A percentile compares a stretch with the other conserved stretches of the same genome.
These are phyloP conservation scores for Creontiades dilutus DNA, from an alignment of 2,888 invertebrate genomes.

Conservation along the genomic window DNA sequence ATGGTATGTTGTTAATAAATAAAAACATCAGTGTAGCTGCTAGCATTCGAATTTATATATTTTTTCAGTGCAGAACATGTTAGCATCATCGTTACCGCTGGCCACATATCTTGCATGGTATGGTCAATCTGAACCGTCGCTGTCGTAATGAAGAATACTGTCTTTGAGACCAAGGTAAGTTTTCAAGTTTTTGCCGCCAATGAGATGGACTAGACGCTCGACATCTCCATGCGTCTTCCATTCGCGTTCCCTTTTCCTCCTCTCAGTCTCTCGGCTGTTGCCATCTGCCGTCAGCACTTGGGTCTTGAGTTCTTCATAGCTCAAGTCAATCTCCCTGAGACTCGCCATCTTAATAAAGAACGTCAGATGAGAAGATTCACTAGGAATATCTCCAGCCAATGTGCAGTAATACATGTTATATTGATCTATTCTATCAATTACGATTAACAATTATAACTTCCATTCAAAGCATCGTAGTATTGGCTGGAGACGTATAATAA, in stretches of 20 bases:
- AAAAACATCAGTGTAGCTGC: no score
- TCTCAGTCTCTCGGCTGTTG: neutral
- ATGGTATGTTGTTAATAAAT: no score
- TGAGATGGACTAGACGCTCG: conserved; percentile 29
- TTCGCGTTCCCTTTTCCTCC: conserved; percentile 43
- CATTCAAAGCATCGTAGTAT: no score
- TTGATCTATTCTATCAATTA: no score
- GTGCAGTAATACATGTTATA: no score
- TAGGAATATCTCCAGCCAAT: no score
- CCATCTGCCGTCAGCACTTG: conserved; percentile 43
- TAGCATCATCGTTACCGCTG: no score
- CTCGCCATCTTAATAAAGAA: conserved; percentile 20
- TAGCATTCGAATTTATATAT: no score
- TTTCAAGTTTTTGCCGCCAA: conserved; percentile 45
- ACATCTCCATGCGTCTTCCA: conserved; percentile 55
- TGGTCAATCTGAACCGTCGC: neutral
- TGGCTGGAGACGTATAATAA: no score
- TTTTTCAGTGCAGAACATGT: neutral
- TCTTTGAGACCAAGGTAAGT: conserved; percentile 40
- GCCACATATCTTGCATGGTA: neutral
- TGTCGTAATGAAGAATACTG: conserved; percentile 37
- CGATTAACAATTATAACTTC: no score
- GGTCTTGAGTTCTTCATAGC: conserved; percentile 2
- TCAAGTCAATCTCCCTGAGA: conserved; percentile 58
- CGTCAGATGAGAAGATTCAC: no score